Evolutionary conservation across 2,113 vertebrate species (phyloP), one percentile per base, ranked within the genome.

Genomic region (Indicator indicator): DNA sequence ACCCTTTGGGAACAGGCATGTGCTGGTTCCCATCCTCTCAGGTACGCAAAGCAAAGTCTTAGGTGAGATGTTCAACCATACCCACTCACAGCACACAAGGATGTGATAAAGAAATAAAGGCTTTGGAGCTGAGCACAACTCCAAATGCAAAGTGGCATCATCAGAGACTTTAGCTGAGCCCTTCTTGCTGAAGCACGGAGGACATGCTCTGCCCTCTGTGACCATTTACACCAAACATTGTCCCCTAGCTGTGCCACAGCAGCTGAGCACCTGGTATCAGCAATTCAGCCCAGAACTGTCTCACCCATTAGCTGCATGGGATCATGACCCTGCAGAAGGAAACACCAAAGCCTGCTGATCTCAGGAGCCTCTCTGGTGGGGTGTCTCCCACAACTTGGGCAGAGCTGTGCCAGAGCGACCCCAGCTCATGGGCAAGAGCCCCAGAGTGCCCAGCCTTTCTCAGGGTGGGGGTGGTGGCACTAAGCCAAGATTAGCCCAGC

Each of bases 31-130:
- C 30, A 60, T 38, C 79, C 68, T 55, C 71, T 9, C 7, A 10
- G 81, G 48, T 21, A 30, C 26, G 44, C 30, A 73, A 67, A 60
- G 24, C 7, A 26, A 70, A 72, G 26, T 38, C 27, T 44, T 36
- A 26, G 3, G 26, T 0, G 26, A 88, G 21, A 26, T 13, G 4
- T 40, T 65, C 44, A 62, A 11, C 44, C 23, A 16, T 0, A 2
- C 12, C 71, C 32, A 14, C 60, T 68, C 15, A 1, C 55, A 79
- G 83, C 44, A 68, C 40, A 38, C 13, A 54, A 73, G 17, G 28
- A 28, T 50, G 32, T 3, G 12, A 62, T 5, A 69, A 33, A 17
- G 42, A 92, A 76, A 50, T 23, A 32, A 83, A 79, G 7, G 12
- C n/a, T n/a, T 28, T 82, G 46, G 27, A 79, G 20, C 19, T 0